Conservation (phyloP, 2,888 invertebrate species). For the Incurvaria masculella region DNA sequence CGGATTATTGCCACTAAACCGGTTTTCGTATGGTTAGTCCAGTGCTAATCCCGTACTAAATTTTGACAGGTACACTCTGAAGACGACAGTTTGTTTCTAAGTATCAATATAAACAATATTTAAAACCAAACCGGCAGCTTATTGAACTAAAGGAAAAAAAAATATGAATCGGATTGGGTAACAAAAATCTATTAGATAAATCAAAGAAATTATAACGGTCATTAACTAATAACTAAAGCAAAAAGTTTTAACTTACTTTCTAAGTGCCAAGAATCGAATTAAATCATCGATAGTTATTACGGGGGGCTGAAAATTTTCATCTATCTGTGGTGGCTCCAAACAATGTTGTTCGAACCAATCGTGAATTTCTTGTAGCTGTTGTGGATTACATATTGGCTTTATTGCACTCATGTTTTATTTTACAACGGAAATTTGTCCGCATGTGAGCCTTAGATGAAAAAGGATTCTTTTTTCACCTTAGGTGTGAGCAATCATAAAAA, state of each 20-base stretch:
- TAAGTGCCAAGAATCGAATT: slow-evolving; percentile 30
- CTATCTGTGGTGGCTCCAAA: slow-evolving; percentile 22
- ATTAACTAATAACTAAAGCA: neutral
- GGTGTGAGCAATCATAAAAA: too few species aligned
- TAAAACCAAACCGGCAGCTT: neutral
- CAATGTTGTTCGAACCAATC: slow-evolving; percentile 36
- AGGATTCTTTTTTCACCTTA: too few species aligned
- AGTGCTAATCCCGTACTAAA: too few species aligned
- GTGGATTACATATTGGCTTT: slow-evolving; percentile 31
- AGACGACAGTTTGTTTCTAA: slow-evolving; percentile 17
- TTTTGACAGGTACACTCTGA: too few species aligned
- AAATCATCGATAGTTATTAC: slow-evolving; percentile 36
- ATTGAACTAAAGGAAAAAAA: neutral
- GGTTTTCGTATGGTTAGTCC: too few species aligned
- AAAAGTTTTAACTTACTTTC: slow-evolving; percentile 23
- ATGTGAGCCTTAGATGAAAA: too few species aligned
- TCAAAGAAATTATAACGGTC: neutral
- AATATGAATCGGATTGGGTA: neutral
- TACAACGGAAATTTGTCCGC: too few species aligned
- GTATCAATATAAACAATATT: neutral
- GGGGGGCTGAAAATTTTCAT: slow-evolving; percentile 26
- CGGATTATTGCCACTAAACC: too few species aligned
- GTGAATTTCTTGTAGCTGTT: slow-evolving; percentile 28
- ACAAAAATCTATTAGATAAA: neutral
- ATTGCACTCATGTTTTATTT: too few species aligned